Evolutionary conservation across 2,113 vertebrate species (phyloP), one percentile per base, ranked within the genome.

Genomic region (Ochotona princeps): DNA sequence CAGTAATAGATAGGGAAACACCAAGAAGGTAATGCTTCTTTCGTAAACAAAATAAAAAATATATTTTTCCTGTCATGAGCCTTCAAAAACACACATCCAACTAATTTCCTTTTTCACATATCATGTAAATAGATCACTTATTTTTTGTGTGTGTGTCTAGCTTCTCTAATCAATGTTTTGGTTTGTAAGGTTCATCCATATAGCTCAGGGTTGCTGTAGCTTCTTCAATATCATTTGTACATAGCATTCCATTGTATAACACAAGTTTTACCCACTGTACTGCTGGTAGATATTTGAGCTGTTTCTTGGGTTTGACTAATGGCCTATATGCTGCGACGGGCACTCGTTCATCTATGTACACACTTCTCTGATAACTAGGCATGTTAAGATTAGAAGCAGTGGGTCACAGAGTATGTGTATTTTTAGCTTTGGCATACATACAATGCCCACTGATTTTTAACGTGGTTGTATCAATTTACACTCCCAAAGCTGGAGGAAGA

Each of bases 361-460:
- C 15, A 44, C 84, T 83, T 84, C 80, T 79, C 80, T 79, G 38
- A 38, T 93, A 32, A 65, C 23, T 65, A 65, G 8, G 14, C 8
- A 73, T 23, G 61, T 5, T 69, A 83, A 51, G 25, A 35, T 51
- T n/a, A 89, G 63, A 83, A 63, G 84, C 65, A 78, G n/a, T 32
- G 21, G 32, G 13, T 90, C 32, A 47, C 1, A 15, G 47, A 47
- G 32, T 60, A n/a, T 51, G 20, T n/a, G 21, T 32, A 57, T 75
- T 76, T 76, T 79, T 85, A 90, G 79, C 15, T 72, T 66, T 72
- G 57, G 57, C 65, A 73, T 38, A 83, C 65, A 73, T 38, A 83
- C 84, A 73, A 85, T 25, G 47, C 14, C 66, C 66, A 44, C 6
- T 80, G 73, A 73, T 80, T 79, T 73, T n/a, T 72, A 20, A 57